Percentiles rank a stretch among this genome's conserved stretches.
phyloP scores from a whole-genome alignment of 2,888 invertebrate species.

The Meiosimyza platycephala region DNA sequence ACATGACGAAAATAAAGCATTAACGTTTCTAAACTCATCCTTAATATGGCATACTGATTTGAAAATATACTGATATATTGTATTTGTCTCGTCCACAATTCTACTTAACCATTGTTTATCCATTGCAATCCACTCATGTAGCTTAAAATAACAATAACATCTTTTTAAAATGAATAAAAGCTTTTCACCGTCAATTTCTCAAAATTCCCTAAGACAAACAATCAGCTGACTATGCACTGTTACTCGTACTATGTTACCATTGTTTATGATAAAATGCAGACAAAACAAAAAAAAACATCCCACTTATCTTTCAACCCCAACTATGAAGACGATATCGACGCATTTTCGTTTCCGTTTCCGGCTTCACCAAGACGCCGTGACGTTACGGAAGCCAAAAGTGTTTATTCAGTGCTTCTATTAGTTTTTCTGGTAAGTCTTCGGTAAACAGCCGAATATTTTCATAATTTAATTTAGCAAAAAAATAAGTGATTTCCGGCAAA shows the following conservation, averaged over 20 bases:
- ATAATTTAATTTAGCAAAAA: conserved; percentile 46
- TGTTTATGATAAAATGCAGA: conserved; percentile 11
- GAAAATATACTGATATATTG: no score
- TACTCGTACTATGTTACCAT: not conserved
- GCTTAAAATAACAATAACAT: conserved; percentile 20
- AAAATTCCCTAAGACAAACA: conserved; percentile 26
- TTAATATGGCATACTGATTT: no score
- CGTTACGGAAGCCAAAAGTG: conserved; percentile 18
- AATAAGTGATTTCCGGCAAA: not conserved
- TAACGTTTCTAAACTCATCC: no score
- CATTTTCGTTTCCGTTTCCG: not conserved
- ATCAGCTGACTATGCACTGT: conserved; percentile 11
- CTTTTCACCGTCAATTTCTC: conserved; percentile 14
- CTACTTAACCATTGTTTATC: no score
- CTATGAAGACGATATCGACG: not conserved
- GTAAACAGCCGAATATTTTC: conserved; percentile 45
- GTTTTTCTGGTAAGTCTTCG: conserved; percentile 37
- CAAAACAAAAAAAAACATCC: not conserved
- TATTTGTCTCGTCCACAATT: no score
- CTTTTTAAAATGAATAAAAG: conserved; percentile 2
- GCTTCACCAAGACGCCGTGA: not conserved
- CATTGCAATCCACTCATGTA: not conserved
- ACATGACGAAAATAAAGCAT: no score
- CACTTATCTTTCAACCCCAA: not conserved
- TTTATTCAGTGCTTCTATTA: conserved; percentile 33